Base-by-base conservation (phyloP, 2,797 vertebrate genomes). In the Ispidina lecontei region DNA sequence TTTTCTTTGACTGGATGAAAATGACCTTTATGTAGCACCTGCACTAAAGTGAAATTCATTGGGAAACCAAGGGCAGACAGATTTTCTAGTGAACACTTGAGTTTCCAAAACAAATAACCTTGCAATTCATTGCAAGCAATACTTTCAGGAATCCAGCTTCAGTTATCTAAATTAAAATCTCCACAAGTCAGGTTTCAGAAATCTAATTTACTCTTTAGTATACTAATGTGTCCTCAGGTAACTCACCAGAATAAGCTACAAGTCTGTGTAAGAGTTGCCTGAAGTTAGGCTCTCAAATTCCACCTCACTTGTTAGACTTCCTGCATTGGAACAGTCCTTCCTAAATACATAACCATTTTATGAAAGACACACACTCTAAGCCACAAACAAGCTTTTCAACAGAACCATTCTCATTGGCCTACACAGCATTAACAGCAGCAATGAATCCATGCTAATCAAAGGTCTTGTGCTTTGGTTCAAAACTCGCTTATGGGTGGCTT, bases 161-260 rank as follows among this genome's bases (percentile, higher is more conserved):
- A 46, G 60, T 73, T 93, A 92, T 87, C 84, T 93, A 95, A 90
- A 92, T 85, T 94, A 94, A 94, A 93, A 92, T 94, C 77, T 87
- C 60, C 74, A 78, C 77, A 75, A 69, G 47, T 81, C 52, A 73
- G 51, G n/a, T 64, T 75, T 84, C 49, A 44, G 76, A 91, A 73
- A 67, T 56, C 51, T 77, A 72, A 85, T 85, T 77, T 87, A 62
- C 39, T 56, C 39, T 51, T 73, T 52, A 94, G 49, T 23, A 65
- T 9, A 65, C 3, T 56, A n/a, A 54, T 6, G 19, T 49, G 17
- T 62, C 47, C 49, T 67, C 2, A 46, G 3, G 26, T 6, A 86
- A 25, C 37, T 69, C 70, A 87, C 20, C 20, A 84, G 54, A 86
- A 52, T 39, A 44, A 89, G 17, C 23, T 60, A n/a, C 1, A 4